phyloP scores from a whole-genome alignment of 2,888 invertebrate genomes.

The Torymus texanus region DNA sequence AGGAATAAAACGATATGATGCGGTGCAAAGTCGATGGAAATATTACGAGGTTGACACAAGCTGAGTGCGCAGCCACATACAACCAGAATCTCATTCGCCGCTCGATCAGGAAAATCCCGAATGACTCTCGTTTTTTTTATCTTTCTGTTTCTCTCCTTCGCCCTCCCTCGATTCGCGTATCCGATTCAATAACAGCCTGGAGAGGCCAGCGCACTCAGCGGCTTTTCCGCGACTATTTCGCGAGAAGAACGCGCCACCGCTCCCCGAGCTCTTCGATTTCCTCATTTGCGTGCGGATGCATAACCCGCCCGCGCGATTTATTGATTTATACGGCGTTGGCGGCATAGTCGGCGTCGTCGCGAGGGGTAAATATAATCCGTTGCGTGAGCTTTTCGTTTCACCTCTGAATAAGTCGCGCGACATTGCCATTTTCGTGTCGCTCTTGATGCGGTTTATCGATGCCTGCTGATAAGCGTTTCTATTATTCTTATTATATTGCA shows the following conservation, averaged over 20 bases:
- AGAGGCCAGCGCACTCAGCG: conserved; percentile 2
- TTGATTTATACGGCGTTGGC: conserved; percentile 20
- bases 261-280: conserved; percentile 13
- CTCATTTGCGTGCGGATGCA: conserved; percentile 21
- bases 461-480: no score
- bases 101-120: neutral
- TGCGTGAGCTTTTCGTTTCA: neutral
- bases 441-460: no score
- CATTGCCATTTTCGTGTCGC: no score
- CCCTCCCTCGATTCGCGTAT: neutral
- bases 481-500: no score
- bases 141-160: no score
- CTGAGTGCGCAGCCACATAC: no score
- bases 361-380: neutral
- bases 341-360: neutral
- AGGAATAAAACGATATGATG: no score
- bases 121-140: no score
- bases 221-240: conserved; percentile 19
- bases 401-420: neutral
- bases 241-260: no score
- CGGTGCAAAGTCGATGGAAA: neutral
- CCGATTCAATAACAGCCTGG: conserved; percentile 23
- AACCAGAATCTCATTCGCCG: neutral
- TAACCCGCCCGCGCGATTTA: conserved; percentile 20
- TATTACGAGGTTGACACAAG: neutral